Evolutionary conservation across 2,797 vertebrate genomes (phyloP), one percentile per base, ranked within the genome.

Genomic region (Diplodus puntazzo): DNA sequence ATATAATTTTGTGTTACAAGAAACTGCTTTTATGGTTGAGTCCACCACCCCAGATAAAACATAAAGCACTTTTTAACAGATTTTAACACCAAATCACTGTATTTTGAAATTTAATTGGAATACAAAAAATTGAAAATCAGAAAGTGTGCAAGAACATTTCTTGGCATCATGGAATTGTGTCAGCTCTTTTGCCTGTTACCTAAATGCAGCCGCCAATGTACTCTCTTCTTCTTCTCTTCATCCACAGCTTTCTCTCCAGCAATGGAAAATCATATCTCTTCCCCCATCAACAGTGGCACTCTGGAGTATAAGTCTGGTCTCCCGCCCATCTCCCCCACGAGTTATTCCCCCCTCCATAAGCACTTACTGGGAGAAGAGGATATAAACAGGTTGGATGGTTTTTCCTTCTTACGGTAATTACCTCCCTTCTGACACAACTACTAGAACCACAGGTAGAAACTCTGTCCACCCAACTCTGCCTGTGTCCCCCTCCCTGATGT

Each of bases 331-430:
- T 98, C 97, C 88, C 97, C 97, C 0, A 96, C 96, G 95, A 97
- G 96, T 95, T 98, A 98, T 88, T 98, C 98, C 73, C 97, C 97
- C 87, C 95, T 99, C 90, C 96, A 97, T 87, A 97, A 97, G 96
- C 97, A 98, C 95, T 96, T 99, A 95, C 96, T 97, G 86, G 95
- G 97, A 94, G 98, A 98, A 91, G 98, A 99, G 1, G 97, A 99
- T 94, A 96, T 98, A 94, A 97, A 97, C 96, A 98, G 97, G 97
- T 99, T 96, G 97, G 97, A 97, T 91, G 92, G 92, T 94, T 95
- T 95, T 95, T 95, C 94, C 72, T 95, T 96, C 89, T 94, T 95
- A 95, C 94, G 94, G 94, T 96, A 95, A 95, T 94, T 95, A 91
- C 86, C 81, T 92, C 84, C 86, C 75, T 89, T 92, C 88, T 77